phyloP scores from a whole-genome alignment of 1,140 invertebrate genomes.

The Drosophila virilis region DNA sequence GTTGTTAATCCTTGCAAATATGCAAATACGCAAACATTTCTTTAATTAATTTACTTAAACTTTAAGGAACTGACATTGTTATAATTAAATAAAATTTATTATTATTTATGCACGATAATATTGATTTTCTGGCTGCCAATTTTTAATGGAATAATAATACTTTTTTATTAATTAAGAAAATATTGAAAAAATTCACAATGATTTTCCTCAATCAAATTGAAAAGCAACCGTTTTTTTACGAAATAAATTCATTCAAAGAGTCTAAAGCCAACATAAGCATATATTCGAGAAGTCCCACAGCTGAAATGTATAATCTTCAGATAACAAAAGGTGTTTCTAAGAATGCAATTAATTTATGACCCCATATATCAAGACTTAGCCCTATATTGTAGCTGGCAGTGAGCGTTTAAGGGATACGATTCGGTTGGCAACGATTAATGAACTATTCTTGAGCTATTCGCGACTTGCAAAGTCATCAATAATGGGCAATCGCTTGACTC shows the following conservation, averaged over 20 bases:
- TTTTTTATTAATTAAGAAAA: too few relatives aligned
- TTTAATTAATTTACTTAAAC: too few relatives aligned
- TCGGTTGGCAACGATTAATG: constrained; percentile 35
- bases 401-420: not conserved
- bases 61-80: too few relatives aligned
- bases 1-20: too few relatives aligned
- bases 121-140: too few relatives aligned
- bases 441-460: constrained; percentile 39
- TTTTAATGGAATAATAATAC: too few relatives aligned
- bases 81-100: too few relatives aligned
- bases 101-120: too few relatives aligned
- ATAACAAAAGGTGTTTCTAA: not conserved
- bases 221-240: too few relatives aligned
- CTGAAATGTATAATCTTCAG: not conserved
- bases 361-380: not conserved
- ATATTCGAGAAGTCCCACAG: not conserved
- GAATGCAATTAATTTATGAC: not conserved
- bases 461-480: constrained; percentile 47
- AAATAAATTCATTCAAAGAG: not conserved
- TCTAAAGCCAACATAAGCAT: not conserved
- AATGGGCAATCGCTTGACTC: constrained; percentile 36
- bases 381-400: not conserved
- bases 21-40: too few relatives aligned
- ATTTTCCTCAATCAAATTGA: too few relatives aligned
- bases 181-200: too few relatives aligned